A percentile compares a stretch with the other conserved stretches of the same genome.
Evolutionary conservation across 2,797 vertebrate genomes (phyloP).

Genomic region (Crocidura indochinensis): DNA sequence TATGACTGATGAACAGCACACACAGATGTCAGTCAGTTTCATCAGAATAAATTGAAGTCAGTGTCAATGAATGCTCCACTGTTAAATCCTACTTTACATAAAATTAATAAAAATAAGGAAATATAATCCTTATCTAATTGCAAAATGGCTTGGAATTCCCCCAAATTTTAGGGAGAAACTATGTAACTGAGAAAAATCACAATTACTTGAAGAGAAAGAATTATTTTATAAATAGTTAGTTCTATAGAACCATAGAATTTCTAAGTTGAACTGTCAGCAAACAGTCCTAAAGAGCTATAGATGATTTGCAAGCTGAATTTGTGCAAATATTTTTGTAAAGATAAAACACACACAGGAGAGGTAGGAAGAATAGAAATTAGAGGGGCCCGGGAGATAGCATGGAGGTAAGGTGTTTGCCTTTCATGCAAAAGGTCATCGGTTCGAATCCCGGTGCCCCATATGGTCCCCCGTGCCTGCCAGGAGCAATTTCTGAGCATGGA

Average conservation of each 20-base stretch:
- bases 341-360: neutral
- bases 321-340: constrained; percentile 47
- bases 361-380: neutral
- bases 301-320: constrained; percentile 30
- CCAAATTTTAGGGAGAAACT: constrained; percentile 87
- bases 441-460: too few relatives aligned
- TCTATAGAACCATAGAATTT: neutral
- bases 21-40: constrained; percentile 97
- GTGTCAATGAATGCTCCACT: constrained; percentile 93
- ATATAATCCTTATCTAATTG: constrained; percentile 94
- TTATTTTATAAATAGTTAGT: neutral
- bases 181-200: constrained; percentile 82
- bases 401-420: too few relatives aligned
- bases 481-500: too few relatives aligned
- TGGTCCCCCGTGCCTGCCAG: too few relatives aligned
- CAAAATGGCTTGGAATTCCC: constrained; percentile 93
- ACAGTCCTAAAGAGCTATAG: constrained; percentile 66
- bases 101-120: constrained; percentile 97
- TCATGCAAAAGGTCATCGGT: too few relatives aligned
- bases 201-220: neutral
- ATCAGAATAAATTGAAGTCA: constrained; percentile 94
- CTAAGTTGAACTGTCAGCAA: constrained; percentile 52
- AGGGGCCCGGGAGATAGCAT: too few relatives aligned
- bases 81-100: constrained; percentile 94
- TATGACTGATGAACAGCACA: constrained; percentile 98